Evolutionary conservation across 2,113 vertebrate genomes (phyloP), one percentile per base, ranked within the genome.

Genomic region (Antidorcas marsupialis): DNA sequence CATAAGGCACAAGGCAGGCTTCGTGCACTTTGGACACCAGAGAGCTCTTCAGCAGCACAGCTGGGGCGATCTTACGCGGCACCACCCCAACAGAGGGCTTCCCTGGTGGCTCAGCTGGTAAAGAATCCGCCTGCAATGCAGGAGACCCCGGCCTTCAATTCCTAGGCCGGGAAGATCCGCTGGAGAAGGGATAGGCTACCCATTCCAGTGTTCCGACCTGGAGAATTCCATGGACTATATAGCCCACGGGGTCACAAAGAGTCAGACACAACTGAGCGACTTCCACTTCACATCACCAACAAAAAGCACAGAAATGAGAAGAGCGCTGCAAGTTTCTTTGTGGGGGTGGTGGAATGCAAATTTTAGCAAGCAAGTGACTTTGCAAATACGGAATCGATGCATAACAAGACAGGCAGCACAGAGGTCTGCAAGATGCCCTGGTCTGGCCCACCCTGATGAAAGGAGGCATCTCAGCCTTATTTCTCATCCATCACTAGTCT

Each of bases 21-120:
- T 33, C 23, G 0, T 0, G 7, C 4, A 4, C 67, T 16, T 15
- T 5, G 52, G 28, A 10, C 30, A 0, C 43, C 0, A 3, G 12
- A 8, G 1, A 0, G n/a, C 3, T 4, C 10, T 1, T n/a, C 7
- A 11, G 8, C 14, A 1, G 17, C 0, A 6, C 2, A 0, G 15
- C 5, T 2, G 28, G 45, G 28, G 6, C 19, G 0, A 3, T 2
- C 33, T 2, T 2, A 8, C 10, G 14, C 3, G 7, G 45, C n/a
- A 9, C 33, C n/a, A 64, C 7, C 30, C n/a, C 67, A 19, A 1
- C n/a, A 39, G 23, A 39, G 67, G 67, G n/a, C 10, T 12, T 71
- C n/a, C 67, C 67, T 39, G n/a, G 2, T 12, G 2, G 67, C 67
- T 71, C n/a, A 36, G 67, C 36, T 71, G 67, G n/a, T 23, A 71